Evolutionary conservation across 2,113 vertebrate species (phyloP).

Genomic region (Cyprinodon tularosa): DNA sequence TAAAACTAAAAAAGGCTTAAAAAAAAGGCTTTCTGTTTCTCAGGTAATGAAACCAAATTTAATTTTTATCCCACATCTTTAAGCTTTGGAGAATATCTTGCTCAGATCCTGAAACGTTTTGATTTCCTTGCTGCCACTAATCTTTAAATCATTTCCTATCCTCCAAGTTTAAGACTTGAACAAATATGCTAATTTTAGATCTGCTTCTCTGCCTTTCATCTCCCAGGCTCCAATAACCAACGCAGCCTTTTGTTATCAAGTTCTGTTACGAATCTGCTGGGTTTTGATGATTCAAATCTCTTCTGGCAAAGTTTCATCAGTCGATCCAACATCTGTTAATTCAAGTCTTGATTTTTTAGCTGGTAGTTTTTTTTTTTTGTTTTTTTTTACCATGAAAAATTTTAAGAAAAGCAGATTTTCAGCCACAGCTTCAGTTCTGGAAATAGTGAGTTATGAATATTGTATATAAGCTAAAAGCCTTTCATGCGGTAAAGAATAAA

Average conservation of each 20-base stretch:
- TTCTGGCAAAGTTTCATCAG: not conserved
- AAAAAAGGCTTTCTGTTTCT: not conserved
- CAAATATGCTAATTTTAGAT: not conserved
- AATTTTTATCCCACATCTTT: no score
- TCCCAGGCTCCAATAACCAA: not conserved
- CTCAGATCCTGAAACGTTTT: not conserved
- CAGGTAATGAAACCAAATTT: no score
- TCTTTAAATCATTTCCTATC: not conserved
- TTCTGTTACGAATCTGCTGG: not conserved
- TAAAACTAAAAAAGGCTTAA: no score
- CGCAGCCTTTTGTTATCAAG: not conserved
- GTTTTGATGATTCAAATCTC: not conserved
- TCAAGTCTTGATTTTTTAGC: not conserved
- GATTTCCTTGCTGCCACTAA: not conserved
- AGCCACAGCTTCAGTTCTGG: not conserved
- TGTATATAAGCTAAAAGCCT: constrained; percentile 59
- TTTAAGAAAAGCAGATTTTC: constrained; percentile 22
- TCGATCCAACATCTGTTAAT: not conserved
- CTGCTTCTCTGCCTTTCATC: not conserved
- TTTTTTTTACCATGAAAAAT: not conserved
- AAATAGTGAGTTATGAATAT: constrained; percentile 64
- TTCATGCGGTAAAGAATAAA: constrained; percentile 4
- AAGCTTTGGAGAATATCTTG: not conserved
- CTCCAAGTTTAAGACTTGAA: not conserved
- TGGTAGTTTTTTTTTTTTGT: not conserved